phyloP scores from a whole-genome alignment of 2,797 vertebrate species.

The Acanthurus lineatus region DNA sequence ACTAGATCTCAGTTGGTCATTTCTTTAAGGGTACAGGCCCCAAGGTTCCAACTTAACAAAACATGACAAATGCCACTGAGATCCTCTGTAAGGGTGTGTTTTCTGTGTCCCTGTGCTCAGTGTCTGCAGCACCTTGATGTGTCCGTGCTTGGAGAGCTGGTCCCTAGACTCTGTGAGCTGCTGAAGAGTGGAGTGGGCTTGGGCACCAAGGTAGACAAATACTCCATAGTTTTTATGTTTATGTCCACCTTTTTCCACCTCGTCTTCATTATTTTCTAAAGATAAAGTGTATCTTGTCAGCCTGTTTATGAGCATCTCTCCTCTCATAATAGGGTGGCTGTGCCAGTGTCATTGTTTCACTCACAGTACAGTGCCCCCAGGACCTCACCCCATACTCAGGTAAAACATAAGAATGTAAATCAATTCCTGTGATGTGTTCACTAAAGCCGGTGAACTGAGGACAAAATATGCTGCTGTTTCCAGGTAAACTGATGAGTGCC shows the following conservation, averaged over 20 bases:
- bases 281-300: not conserved
- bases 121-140: slow-evolving; percentile 97
- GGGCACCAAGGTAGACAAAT: slow-evolving; percentile 92
- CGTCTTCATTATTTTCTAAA: not conserved
- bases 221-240: not conserved
- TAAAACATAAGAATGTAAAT: slow-evolving; percentile 55
- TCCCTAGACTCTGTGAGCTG: slow-evolving; percentile 95
- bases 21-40: not conserved
- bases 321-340: slow-evolving; percentile 91
- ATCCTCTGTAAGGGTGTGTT: not conserved
- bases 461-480: not conserved
- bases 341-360: slow-evolving; percentile 95
- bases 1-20: not conserved
- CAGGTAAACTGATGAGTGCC: slow-evolving; percentile 97
- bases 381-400: slow-evolving; percentile 96
- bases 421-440: not conserved
- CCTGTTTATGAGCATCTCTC: slow-evolving; percentile 27
- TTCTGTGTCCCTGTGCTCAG: slow-evolving; percentile 76
- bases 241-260: too few relatives aligned
- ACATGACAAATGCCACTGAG: not conserved
- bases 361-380: slow-evolving; percentile 97
- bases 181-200: slow-evolving; percentile 96
- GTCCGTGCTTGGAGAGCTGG: slow-evolving; percentile 92
- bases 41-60: not conserved
- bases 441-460: not conserved